These are phyloP conservation scores for Agonopterix heracliana DNA, from an alignment of 2,888 invertebrate genomes.

Conservation along the genomic window DNA sequence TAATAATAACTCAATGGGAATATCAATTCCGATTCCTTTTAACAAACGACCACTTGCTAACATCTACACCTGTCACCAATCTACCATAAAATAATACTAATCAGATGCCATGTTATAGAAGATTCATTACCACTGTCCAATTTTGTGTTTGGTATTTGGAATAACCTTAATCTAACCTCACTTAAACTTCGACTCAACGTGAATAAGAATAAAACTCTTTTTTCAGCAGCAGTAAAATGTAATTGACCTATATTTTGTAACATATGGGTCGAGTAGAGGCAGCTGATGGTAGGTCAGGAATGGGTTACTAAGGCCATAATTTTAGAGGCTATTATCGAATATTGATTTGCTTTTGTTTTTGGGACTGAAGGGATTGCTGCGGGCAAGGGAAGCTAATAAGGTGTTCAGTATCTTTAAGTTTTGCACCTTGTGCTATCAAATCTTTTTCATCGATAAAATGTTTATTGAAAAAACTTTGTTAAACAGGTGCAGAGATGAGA, in stretches of 20 bases:
- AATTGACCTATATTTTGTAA: slow-evolving; percentile 64
- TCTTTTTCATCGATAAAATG: slow-evolving; percentile 35
- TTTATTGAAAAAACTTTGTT: slow-evolving; percentile 48
- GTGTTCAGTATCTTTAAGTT: slow-evolving; percentile 50
- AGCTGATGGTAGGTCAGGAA: slow-evolving; percentile 65
- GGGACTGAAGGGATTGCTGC: slow-evolving; percentile 38
- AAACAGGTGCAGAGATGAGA: slow-evolving; percentile 45
- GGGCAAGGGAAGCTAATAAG: slow-evolving; percentile 53
- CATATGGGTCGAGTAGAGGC: slow-evolving; percentile 55
- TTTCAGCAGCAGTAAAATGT: slow-evolving; percentile 22
- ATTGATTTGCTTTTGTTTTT: slow-evolving; percentile 59
- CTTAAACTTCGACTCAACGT: slow-evolving; percentile 21
- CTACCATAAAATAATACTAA: slow-evolving; percentile 47
- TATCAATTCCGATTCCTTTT: slow-evolving; percentile 28
- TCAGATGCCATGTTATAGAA: slow-evolving; percentile 47
- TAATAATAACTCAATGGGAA: slow-evolving; percentile 52
- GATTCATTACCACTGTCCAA: slow-evolving; percentile 51
- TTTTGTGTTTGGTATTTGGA: slow-evolving; percentile 25
- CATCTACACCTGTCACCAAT: slow-evolving; percentile 54
- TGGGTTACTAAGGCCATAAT: slow-evolving; percentile 58
- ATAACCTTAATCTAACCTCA: slow-evolving; percentile 6
- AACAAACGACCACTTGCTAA: slow-evolving; percentile 39
- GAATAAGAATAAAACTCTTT: slow-evolving; percentile 16
- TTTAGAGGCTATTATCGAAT: slow-evolving; percentile 54
- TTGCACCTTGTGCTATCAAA: slow-evolving; percentile 69